Percentiles rank a stretch among this genome's conserved stretches.
Conservation (phyloP, 2,888 invertebrate species). For the Drosophila pseudotakahashii region DNA sequence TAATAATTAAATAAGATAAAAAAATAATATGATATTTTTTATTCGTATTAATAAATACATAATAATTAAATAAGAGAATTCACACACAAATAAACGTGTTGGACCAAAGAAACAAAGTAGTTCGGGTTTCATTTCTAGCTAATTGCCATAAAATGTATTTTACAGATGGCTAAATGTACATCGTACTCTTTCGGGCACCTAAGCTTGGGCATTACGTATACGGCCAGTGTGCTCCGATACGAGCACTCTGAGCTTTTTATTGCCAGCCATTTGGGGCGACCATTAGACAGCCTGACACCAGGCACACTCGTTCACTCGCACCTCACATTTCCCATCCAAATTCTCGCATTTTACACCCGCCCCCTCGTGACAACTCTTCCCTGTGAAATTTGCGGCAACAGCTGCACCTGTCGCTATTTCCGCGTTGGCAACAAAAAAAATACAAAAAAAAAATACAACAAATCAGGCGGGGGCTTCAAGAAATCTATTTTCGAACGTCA, state of each 20-base stretch:
- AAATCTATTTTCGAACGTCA: conserved; percentile 37
- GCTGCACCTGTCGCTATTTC: conserved; percentile 49
- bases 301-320: conserved; percentile 37
- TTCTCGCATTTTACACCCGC: not conserved
- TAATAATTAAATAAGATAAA: too few species aligned
- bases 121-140: conserved; percentile 19
- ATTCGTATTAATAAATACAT: too few species aligned
- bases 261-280: conserved; percentile 35
- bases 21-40: too few species aligned
- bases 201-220: conserved; percentile 46
- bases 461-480: not conserved
- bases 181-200: too few species aligned
- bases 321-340: conserved; percentile 1
- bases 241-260: conserved; percentile 26
- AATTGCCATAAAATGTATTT: conserved; percentile 34
- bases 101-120: conserved; percentile 23
- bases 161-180: not conserved
- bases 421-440: conserved; percentile 19
- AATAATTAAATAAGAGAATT: too few species aligned
- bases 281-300: conserved; percentile 47
- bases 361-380: conserved; percentile 4
- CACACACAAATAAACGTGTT: not conserved
- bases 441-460: not conserved
- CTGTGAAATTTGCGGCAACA: conserved; percentile 32
- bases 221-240: conserved; percentile 23